Evolutionary conservation across 1,140 invertebrate genomes (phyloP).

Genomic region (Apis florea): DNA sequence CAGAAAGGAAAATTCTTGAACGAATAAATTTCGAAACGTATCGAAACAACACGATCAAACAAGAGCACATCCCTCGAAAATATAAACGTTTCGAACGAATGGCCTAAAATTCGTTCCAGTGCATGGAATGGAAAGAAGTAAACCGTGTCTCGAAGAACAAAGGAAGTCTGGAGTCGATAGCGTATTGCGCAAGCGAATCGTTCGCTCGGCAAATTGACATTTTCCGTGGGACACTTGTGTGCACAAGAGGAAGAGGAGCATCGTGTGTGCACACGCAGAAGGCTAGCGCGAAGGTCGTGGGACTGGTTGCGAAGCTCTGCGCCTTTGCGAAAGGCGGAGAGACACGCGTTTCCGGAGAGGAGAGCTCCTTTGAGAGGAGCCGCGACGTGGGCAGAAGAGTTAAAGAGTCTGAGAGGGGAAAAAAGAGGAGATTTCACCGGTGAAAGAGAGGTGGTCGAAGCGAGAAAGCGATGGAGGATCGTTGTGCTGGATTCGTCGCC

Average conservation of each 20-base stretch:
- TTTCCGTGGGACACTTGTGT: conserved; percentile 32
- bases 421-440: conserved; percentile 18
- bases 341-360: conserved; percentile 53
- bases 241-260: not conserved
- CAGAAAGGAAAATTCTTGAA: too few species aligned
- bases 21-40: too few species aligned
- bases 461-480: not conserved
- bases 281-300: conserved; percentile 45
- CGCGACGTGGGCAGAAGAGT: conserved; percentile 21
- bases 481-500: not conserved
- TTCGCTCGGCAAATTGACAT: conserved; percentile 40
- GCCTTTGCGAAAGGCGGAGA: conserved; percentile 43
- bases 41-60: too few species aligned
- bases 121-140: too few species aligned
- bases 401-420: not conserved
- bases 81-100: too few species aligned
- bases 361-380: conserved; percentile 33
- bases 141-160: not conserved
- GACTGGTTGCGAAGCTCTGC: conserved; percentile 5
- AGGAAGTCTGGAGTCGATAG: conserved; percentile 22
- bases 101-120: not conserved
- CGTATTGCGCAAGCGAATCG: conserved; percentile 34
- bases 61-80: too few species aligned
- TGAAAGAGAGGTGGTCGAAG: not conserved
- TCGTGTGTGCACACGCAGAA: conserved; percentile 28